These are phyloP conservation scores for Stomatorhinus ivindoensis DNA, from an alignment of 2,113 vertebrate species.

Conservation along the genomic window DNA sequence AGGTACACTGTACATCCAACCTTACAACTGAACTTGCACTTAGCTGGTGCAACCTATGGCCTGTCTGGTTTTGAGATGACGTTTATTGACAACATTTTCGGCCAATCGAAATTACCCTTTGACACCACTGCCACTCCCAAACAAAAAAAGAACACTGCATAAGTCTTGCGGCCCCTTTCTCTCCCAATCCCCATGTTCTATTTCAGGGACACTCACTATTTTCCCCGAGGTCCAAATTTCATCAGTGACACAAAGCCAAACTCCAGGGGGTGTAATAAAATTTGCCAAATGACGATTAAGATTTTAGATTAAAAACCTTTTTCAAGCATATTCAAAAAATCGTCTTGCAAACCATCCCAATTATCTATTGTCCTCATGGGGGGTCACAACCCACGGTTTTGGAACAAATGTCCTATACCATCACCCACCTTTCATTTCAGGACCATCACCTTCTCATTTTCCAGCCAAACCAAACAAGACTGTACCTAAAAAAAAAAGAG, in stretches of 20 bases:
- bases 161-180: neutral
- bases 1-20: neutral
- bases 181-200: neutral
- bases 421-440: constrained; percentile 3
- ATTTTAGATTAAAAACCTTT: neutral
- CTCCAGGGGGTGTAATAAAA: neutral
- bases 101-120: neutral
- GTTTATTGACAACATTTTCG: neutral
- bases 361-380: neutral
- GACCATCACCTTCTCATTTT: neutral
- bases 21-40: neutral
- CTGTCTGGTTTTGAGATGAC: neutral
- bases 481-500: neutral
- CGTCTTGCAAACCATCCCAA: neutral
- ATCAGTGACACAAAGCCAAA: neutral
- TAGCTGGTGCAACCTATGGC: neutral
- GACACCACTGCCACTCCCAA: neutral
- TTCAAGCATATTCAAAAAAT: neutral
- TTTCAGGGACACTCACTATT: neutral
- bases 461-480: neutral
- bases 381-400: neutral
- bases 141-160: neutral
- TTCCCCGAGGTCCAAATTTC: neutral
- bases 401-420: neutral
- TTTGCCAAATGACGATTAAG: neutral